These are phyloP conservation scores for Chionoecetes opilio DNA, from an alignment of 1,140 invertebrate species.

Conservation along the genomic window DNA sequence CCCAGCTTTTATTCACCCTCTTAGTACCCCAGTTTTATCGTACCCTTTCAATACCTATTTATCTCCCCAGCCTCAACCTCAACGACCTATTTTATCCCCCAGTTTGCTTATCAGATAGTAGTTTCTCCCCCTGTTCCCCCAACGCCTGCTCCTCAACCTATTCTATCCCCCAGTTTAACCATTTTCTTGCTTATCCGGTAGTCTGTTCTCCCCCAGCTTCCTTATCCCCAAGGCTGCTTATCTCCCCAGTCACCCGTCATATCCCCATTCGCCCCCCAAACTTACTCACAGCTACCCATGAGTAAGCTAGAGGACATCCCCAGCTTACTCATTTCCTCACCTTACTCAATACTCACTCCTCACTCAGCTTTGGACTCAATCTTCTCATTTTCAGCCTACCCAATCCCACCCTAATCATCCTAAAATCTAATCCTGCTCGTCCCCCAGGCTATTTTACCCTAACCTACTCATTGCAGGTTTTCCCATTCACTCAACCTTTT, in stretches of 20 bases:
- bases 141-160: no score
- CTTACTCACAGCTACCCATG: not conserved
- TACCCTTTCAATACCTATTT: no score
- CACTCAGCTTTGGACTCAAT: not conserved
- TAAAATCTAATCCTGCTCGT: not conserved
- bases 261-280: not conserved
- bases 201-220: not conserved
- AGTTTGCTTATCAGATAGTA: no score
- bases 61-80: no score
- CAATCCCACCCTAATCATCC: not conserved
- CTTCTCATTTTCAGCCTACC: not conserved
- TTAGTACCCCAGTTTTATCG: no score
- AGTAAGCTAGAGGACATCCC: not conserved
- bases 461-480: no score
- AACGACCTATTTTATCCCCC: not conserved
- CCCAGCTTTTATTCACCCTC: no score
- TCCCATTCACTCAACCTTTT: not conserved
- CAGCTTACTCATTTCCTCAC: not conserved
- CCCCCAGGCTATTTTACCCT: not conserved
- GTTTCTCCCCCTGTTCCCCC: no score
- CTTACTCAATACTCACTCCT: not conserved
- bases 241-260: not conserved
- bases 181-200: not conserved
- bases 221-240: not conserved
- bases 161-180: not conserved